Evolutionary conservation across 2,888 invertebrate genomes (phyloP), one percentile per base, ranked within the genome.

Genomic region (Iphiclides podalirius): DNA sequence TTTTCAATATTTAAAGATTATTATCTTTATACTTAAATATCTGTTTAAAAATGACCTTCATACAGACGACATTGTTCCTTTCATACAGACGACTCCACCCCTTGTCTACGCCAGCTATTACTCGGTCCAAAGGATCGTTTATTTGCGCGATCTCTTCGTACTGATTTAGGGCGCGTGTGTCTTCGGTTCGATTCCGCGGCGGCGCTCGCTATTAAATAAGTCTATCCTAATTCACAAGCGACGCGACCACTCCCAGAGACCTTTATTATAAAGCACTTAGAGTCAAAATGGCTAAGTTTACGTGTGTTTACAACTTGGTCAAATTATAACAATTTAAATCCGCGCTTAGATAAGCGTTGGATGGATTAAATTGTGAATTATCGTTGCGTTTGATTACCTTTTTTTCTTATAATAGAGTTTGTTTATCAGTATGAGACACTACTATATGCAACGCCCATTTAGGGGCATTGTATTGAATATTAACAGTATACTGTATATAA

Each of bases 101-200:
- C 14, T 9, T 14, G 17, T 2, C 1, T 35, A 9, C 9, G 14
- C 23, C 34, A 13, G 13, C 34, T 42, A 43, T 43, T 43, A 43
- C 54, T 37, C 72, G 72, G 64, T 63, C 57, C 65, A 13, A 39
- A 39, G 52, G 45, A 17, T 56, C 56, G 54, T 59, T 56, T 56
- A 57, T 59, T 57, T 57, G 75, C 72, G 74, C 75, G 79, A 79
- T 79, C 77, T 75, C 67, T 66, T 66, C 67, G 73, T 72, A 72
- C 77, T 80, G 81, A 82, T 81, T 82, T 81, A 81, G 77, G 78
- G 74, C 77, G 73, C 75, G 74, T 77, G 78, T 79, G 80, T 80
- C 80, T 77, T 75, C 71, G 67, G 74, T 78, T 79, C 77, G 77
- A 79, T 73, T 75, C 77, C 70, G 64, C 63, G 63, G 63, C 59